These are phyloP conservation scores for Sinohyriopsis cumingii DNA, from an alignment of 2,888 invertebrate genomes.

Conservation along the genomic window DNA sequence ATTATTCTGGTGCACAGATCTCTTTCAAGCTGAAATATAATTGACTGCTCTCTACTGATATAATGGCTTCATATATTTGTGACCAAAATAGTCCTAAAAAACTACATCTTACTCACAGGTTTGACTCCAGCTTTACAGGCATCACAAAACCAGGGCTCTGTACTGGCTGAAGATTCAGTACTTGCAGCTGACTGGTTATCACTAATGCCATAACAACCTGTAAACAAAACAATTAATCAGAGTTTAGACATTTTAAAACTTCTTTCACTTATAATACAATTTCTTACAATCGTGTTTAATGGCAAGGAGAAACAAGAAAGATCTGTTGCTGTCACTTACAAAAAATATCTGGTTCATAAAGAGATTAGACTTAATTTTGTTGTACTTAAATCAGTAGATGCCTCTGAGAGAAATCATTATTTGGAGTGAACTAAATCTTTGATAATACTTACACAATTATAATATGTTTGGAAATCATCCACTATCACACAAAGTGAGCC, in stretches of 20 bases:
- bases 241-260: neutral
- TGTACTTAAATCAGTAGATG: no score
- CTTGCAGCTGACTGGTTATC: slow-evolving; percentile 93
- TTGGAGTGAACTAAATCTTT: no score
- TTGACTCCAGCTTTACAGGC: slow-evolving; percentile 93
- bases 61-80: no score
- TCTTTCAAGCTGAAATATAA: no score
- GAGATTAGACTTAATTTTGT: no score
- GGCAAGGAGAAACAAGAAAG: neutral
- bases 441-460: no score
- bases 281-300: neutral
- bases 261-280: neutral
- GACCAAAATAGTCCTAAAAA: neutral
- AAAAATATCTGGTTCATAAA: no score
- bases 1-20: no score
- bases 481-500: no score
- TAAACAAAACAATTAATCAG: neutral
- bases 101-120: slow-evolving; percentile 75
- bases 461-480: no score
- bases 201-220: slow-evolving; percentile 93
- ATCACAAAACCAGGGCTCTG: slow-evolving; percentile 99
- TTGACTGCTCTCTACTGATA: no score
- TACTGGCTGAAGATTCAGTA: slow-evolving; percentile 93
- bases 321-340: neutral
- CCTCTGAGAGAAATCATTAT: no score